These are phyloP conservation scores for Ambastaia sidthimunki DNA, from an alignment of 2,797 vertebrate genomes.

Conservation along the genomic window DNA sequence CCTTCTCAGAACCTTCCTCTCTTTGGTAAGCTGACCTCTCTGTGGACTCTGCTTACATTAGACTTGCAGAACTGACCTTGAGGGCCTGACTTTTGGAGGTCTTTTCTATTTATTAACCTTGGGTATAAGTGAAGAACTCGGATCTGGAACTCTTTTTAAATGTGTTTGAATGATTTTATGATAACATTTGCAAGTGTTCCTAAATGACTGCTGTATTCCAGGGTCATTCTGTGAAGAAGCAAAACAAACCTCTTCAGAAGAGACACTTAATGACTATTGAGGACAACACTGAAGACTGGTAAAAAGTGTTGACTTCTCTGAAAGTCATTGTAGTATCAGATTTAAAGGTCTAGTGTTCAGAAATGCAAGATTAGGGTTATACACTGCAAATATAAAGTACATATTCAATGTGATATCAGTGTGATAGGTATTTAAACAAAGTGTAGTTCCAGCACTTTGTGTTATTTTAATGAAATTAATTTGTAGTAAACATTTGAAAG, in stretches of 20 bases:
- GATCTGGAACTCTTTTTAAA: not conserved
- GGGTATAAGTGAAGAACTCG: conserved; percentile 4
- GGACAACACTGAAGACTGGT: not conserved
- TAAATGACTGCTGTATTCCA: not conserved
- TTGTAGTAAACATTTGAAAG: too few relatives aligned
- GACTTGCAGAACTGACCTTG: conserved; percentile 35
- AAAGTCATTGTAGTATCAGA: not conserved
- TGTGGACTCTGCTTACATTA: conserved; percentile 17
- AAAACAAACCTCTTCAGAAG: conserved; percentile 6
- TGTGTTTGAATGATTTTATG: not conserved
- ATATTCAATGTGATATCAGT: too few relatives aligned
- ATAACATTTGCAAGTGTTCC: not conserved
- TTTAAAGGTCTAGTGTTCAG: not conserved
- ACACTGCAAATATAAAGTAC: too few relatives aligned
- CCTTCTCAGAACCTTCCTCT: conserved; percentile 22
- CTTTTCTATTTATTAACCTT: conserved; percentile 24
- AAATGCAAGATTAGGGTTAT: not conserved
- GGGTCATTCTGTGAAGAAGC: not conserved
- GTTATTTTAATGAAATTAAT: too few relatives aligned
- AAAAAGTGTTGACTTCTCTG: not conserved
- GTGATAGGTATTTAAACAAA: too few relatives aligned
- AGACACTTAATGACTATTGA: not conserved
- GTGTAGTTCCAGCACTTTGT: too few relatives aligned
- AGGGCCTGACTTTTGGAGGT: not conserved
- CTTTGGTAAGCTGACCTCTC: conserved; percentile 43